Conservation (phyloP, 1,140 invertebrate species). For the Matsumurasca onukii region DNA sequence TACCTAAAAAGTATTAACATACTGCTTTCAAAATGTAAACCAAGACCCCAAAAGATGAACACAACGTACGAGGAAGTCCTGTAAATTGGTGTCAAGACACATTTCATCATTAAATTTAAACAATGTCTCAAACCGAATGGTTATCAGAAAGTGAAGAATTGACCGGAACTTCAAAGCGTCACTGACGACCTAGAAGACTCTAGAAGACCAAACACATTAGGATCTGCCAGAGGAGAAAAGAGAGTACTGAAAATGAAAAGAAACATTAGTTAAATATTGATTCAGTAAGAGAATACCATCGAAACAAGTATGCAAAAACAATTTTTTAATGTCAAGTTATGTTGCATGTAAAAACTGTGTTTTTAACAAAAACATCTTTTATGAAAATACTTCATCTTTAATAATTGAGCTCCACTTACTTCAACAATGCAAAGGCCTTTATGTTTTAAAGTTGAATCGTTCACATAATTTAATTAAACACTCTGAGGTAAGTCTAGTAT, state of each 20-base stretch:
- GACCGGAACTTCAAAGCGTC: too few species aligned
- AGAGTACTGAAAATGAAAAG: conserved; percentile 21
- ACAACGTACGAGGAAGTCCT: too few species aligned
- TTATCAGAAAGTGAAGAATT: too few species aligned
- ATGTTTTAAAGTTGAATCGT: not conserved
- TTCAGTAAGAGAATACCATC: not conserved
- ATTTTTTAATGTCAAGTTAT: not conserved
- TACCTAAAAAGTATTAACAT: too few species aligned
- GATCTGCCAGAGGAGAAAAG: conserved; percentile 14
- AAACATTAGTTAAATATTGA: not conserved
- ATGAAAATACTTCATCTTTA: not conserved
- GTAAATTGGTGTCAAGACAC: too few species aligned
- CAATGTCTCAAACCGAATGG: too few species aligned
- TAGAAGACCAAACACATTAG: not conserved
- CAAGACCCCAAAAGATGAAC: too few species aligned
- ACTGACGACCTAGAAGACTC: too few species aligned
- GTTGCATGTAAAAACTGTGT: not conserved
- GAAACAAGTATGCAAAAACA: not conserved
- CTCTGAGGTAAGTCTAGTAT: too few species aligned
- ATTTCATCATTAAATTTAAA: too few species aligned
- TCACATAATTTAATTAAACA: too few species aligned
- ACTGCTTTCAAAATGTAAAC: too few species aligned
- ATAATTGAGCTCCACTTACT: not conserved
- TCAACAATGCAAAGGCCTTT: not conserved
- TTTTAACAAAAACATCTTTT: not conserved